Conservation (phyloP, 2,888 invertebrate species). For the Aporophyla nigra region DNA sequence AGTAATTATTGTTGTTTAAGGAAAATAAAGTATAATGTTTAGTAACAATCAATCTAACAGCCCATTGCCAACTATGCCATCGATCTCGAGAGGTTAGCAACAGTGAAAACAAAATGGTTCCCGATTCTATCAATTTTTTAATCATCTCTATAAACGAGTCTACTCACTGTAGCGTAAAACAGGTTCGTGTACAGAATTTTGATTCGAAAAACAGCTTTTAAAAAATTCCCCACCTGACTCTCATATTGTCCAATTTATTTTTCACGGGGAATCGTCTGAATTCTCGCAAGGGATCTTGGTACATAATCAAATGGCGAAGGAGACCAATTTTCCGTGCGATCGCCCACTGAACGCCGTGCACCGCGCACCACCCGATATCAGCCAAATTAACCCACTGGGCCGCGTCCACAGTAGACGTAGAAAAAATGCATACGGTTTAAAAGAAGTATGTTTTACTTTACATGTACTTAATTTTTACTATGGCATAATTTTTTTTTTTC, state of each 20-base stretch:
- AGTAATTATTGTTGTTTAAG: not conserved
- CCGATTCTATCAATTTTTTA: constrained; percentile 33
- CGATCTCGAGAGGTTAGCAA: not conserved
- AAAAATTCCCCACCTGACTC: constrained; percentile 64
- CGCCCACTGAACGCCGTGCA: constrained; percentile 78
- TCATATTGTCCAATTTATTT: constrained; percentile 82
- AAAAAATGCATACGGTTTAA: constrained; percentile 46
- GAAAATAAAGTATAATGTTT: not conserved
- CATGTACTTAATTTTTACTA: not conserved
- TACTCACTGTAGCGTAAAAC: constrained; percentile 42
- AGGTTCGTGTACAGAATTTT: constrained; percentile 51
- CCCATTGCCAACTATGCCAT: not conserved
- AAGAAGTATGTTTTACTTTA: not conserved
- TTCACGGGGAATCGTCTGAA: constrained; percentile 70
- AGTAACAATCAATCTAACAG: not conserved
- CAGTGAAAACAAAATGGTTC: constrained; percentile 18
- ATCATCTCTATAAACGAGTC: constrained; percentile 49
- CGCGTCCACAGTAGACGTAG: constrained; percentile 75
- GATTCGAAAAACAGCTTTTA: constrained; percentile 55
- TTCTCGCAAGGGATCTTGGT: constrained; percentile 84
- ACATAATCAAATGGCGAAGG: constrained; percentile 86
- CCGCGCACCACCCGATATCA: constrained; percentile 80
- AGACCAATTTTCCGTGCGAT: constrained; percentile 89
- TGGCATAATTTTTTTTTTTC: no score
- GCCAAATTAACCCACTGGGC: constrained; percentile 84